These are phyloP conservation scores for Brachionus koreanus DNA, from an alignment of 1,140 invertebrate genomes.

Conservation along the genomic window DNA sequence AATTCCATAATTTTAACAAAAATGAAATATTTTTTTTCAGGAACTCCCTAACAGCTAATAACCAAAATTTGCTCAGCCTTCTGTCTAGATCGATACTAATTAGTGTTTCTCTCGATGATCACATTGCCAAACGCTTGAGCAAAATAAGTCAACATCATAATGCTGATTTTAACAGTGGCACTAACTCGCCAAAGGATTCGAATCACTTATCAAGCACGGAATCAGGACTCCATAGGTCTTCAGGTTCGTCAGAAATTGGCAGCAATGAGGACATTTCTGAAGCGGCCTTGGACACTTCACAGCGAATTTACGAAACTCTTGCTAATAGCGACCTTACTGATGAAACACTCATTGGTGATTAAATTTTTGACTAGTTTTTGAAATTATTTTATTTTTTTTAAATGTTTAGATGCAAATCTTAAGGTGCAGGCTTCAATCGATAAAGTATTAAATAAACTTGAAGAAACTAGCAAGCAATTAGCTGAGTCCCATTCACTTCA, in stretches of 20 bases:
- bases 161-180: background rate
- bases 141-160: slow-evolving; percentile 15
- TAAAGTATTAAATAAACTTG: background rate
- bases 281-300: background rate
- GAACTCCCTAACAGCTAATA: background rate
- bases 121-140: background rate
- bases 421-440: slow-evolving; percentile 10
- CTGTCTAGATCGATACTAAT: background rate
- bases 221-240: slow-evolving; percentile 19
- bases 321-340: slow-evolving; percentile 2
- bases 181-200: background rate
- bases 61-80: slow-evolving; percentile 2
- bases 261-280: slow-evolving; percentile 26
- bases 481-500: background rate
- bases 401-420: background rate
- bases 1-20: background rate
- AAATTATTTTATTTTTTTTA: background rate
- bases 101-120: background rate
- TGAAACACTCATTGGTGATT: background rate
- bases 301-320: background rate
- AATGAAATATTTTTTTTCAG: background rate
- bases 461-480: slow-evolving; percentile 20
- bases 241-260: background rate
- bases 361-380: background rate
- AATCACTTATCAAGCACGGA: slow-evolving; percentile 12